phyloP scores from a whole-genome alignment of 2,113 vertebrate genomes.

The Guaruba guarouba region DNA sequence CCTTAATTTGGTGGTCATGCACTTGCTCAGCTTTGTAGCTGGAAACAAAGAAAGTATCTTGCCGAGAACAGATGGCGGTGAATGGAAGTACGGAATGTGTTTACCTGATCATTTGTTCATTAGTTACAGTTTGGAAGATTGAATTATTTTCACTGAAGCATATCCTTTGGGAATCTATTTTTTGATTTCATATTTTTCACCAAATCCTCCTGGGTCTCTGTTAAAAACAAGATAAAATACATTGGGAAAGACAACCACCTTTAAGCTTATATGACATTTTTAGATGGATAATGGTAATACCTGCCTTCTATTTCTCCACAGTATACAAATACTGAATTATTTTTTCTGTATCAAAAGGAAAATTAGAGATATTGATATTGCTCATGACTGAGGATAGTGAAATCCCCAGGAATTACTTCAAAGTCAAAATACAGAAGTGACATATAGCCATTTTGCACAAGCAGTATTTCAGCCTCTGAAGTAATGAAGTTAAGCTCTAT shows the following conservation, averaged over 20 bases:
- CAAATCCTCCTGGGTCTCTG: background rate
- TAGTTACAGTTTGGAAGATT: slow-evolving; percentile 26
- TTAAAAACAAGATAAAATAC: background rate
- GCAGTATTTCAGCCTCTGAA: background rate
- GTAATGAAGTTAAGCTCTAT: slow-evolving; percentile 1
- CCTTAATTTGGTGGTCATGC: background rate
- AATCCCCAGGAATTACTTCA: background rate
- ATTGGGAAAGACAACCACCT: background rate
- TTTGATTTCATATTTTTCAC: background rate
- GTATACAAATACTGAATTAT: background rate
- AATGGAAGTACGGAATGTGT: slow-evolving; percentile 24
- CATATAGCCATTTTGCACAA: background rate
- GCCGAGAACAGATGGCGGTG: slow-evolving; percentile 55
- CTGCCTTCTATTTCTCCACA: background rate
- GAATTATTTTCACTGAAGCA: background rate
- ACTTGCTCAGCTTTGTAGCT: background rate
- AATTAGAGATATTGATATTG: background rate
- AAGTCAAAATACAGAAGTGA: background rate
- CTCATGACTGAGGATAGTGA: background rate
- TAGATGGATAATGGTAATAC: background rate
- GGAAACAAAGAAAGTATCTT: slow-evolving; percentile 27
- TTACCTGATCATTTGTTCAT: slow-evolving; percentile 45
- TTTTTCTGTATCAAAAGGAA: background rate
- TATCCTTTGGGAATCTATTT: background rate
- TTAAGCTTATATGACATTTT: background rate